phyloP scores from a whole-genome alignment of 2,888 invertebrate species.

The Cremastobaeus sp. region DNA sequence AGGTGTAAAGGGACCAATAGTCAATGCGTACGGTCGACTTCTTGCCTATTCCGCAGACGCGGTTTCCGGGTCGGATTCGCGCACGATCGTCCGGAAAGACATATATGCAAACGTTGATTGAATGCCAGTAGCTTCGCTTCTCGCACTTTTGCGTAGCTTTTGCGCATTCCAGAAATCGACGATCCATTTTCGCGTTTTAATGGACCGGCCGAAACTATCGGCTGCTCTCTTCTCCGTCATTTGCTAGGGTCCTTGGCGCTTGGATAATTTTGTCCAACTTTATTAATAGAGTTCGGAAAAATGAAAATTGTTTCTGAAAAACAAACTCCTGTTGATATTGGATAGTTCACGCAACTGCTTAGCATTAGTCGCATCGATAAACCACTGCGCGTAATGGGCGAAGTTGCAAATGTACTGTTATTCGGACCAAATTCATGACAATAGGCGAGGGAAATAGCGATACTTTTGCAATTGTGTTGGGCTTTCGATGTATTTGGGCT shows the following conservation, averaged over 20 bases:
- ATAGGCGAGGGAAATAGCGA: conserved; percentile 74
- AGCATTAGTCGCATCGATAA: conserved; percentile 56
- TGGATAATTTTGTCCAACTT: too few species aligned
- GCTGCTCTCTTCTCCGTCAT: too few species aligned
- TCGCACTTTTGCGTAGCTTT: conserved; percentile 8
- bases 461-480: conserved; percentile 71
- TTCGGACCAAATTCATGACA: conserved; percentile 77
- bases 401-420: conserved; percentile 75
- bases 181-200: too few species aligned
- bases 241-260: too few species aligned
- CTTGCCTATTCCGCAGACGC: conserved; percentile 71
- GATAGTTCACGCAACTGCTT: conserved; percentile 16
- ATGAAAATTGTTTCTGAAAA: too few species aligned
- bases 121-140: conserved; percentile 31
- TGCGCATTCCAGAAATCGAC: too few species aligned
- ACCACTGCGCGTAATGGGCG: conserved; percentile 52
- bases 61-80: conserved; percentile 70
- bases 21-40: conserved; percentile 65
- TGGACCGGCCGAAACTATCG: too few species aligned
- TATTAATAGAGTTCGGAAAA: too few species aligned
- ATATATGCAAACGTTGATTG: conserved; percentile 33
- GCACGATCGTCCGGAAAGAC: conserved; percentile 58
- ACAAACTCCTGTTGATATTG: conserved; percentile 9
- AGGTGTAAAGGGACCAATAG: conserved; percentile 63
- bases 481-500: conserved; percentile 4